Conservation (phyloP, 2,797 vertebrate species). For the Limnodromus scolopaceus region DNA sequence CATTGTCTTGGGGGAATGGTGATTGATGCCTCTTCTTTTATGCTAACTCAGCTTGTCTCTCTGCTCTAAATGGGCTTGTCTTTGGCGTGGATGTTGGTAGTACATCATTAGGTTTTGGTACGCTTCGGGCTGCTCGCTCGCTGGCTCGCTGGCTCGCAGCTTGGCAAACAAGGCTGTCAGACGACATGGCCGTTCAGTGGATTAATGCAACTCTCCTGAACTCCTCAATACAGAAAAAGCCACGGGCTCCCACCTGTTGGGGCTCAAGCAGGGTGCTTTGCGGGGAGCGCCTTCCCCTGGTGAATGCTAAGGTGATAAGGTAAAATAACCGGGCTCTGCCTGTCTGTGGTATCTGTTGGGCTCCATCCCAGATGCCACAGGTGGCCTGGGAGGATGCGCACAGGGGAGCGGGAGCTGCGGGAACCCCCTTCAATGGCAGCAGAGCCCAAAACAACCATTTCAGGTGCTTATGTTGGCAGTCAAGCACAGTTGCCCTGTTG, state of each 20-base stretch:
- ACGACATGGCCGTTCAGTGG: accelerated
- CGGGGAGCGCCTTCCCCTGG: accelerated
- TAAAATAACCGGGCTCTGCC: background rate
- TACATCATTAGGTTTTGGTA: conserved; percentile 19
- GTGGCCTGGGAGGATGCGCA: accelerated
- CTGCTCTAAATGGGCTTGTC: conserved; percentile 46
- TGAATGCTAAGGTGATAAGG: background rate
- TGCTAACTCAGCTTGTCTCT: conserved; percentile 59
- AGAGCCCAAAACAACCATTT: accelerated
- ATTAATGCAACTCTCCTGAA: background rate
- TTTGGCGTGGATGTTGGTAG: conserved; percentile 26
- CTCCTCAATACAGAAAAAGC: background rate
- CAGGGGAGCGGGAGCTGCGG: accelerated
- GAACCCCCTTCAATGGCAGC: accelerated
- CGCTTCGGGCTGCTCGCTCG: background rate
- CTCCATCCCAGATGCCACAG: background rate
- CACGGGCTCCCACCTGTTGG: background rate
- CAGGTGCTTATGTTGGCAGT: background rate
- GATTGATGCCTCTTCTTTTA: conserved; percentile 68
- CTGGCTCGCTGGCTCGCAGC: background rate
- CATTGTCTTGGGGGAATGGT: conserved; percentile 61
- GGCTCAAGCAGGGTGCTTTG: background rate
- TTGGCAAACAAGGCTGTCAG: background rate
- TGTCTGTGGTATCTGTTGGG: background rate
- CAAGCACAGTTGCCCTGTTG: background rate